Conservation (phyloP, 2,797 vertebrate genomes). For the Eidolon dupreanum region DNA sequence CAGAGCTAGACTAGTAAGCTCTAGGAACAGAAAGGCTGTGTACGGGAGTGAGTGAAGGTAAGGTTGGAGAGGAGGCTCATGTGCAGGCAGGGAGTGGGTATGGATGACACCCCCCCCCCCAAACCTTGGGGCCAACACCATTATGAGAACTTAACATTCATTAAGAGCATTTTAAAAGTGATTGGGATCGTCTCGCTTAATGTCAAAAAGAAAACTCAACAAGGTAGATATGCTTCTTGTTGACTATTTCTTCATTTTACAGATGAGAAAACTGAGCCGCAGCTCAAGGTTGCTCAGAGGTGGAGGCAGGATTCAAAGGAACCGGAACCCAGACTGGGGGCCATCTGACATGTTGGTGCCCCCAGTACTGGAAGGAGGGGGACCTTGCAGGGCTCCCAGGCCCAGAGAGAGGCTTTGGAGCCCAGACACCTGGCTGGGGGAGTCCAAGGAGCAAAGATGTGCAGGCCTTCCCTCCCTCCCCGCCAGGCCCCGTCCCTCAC, state of each 20-base stretch:
- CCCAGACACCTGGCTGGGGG: neutral
- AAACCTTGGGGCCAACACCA: rapidly evolving
- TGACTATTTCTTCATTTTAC: neutral
- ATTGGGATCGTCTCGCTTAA: neutral
- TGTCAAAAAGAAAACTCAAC: neutral
- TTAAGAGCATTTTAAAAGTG: neutral
- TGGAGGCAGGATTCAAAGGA: neutral
- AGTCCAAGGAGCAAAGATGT: too few relatives aligned
- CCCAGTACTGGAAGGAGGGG: rapidly evolving
- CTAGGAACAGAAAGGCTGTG: neutral
- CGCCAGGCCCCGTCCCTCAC: neutral
- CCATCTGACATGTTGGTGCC: rapidly evolving
- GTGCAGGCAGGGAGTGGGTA: rapidly evolving
- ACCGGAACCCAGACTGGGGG: neutral
- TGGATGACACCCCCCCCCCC: too few relatives aligned
- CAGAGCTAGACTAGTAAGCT: neutral
- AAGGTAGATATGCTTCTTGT: neutral
- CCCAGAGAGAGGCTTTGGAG: neutral
- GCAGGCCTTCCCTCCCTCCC: too few relatives aligned
- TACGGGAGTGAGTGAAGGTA: neutral
- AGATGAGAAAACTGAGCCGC: neutral
- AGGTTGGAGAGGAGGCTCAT: neutral
- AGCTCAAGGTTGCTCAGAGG: rapidly evolving
- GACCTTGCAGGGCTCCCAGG: neutral
- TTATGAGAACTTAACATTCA: neutral